phyloP scores from a whole-genome alignment of 92 coral and sea anemone species.

The Zoanthus gigantus region DNA sequence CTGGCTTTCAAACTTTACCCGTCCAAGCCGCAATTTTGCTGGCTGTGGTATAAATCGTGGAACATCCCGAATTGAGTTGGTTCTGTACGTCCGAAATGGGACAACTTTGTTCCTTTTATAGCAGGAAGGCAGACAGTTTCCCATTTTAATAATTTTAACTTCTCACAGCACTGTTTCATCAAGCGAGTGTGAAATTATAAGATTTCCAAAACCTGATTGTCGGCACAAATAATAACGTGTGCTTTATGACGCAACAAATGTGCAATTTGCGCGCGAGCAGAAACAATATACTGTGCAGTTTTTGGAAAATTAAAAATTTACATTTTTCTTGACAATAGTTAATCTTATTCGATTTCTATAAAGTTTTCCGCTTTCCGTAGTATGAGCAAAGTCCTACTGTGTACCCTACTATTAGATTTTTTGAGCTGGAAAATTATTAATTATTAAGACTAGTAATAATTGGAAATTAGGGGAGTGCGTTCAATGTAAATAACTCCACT shows the following conservation, averaged over 20 bases:
- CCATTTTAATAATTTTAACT: not conserved
- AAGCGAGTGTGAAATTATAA: not conserved
- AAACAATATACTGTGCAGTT: not conserved
- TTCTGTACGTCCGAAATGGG: not conserved
- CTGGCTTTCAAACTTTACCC: not conserved
- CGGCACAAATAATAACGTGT: not conserved
- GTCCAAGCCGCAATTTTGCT: not conserved
- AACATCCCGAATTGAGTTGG: not conserved
- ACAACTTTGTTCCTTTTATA: slow-evolving; percentile 13
- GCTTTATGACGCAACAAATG: slow-evolving; percentile 23
- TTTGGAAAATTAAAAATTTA: not conserved
- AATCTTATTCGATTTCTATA: too few relatives aligned
- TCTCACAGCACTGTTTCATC: not conserved
- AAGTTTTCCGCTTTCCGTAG: too few relatives aligned
- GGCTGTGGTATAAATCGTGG: not conserved
- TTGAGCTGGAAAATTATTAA: too few relatives aligned
- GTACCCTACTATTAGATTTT: too few relatives aligned
- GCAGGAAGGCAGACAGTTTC: slow-evolving; percentile 33
- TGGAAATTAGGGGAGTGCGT: too few relatives aligned
- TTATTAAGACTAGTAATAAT: too few relatives aligned
- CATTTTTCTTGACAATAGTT: not conserved
- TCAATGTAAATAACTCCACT: too few relatives aligned
- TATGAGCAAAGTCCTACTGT: too few relatives aligned
- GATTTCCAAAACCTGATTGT: not conserved
- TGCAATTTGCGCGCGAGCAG: slow-evolving; percentile 13